Evolutionary conservation across 1,140 invertebrate genomes (phyloP), one percentile per base, ranked within the genome.

Genomic region (Batillaria attramentaria): DNA sequence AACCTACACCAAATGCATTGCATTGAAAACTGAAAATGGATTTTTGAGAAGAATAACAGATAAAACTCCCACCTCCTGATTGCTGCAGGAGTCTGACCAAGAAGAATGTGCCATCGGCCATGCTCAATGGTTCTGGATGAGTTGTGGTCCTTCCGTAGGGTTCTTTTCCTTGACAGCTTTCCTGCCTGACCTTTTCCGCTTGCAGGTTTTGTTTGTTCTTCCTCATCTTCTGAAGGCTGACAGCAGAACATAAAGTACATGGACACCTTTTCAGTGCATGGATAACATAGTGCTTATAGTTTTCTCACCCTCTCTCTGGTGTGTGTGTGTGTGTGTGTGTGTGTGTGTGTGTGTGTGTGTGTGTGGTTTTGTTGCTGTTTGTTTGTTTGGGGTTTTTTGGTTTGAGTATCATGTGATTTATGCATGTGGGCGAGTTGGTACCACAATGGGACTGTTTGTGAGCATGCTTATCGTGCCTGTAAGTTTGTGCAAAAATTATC

Each of bases 31-130:
- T n/a, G n/a, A n/a, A n/a, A n/a, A n/a, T n/a, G n/a, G n/a, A n/a
- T n/a, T n/a, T n/a, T n/a, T n/a, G n/a, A n/a, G n/a, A n/a, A n/a
- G n/a, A n/a, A n/a, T n/a, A n/a, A n/a, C n/a, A n/a, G n/a, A n/a
- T n/a, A n/a, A n/a, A n/a, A n/a, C n/a, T n/a, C 84, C 81, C 76
- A 89, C 88, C 80, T 74, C 78, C 72, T 81, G 35, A 88, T 86
- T 24, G 84, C 81, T 68, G 78, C 75, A 31, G 88, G 88, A 10
- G 88, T 89, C 66, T 88, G 87, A 39, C 88, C 88, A 72, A 88
- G 77, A 31, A 88, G 43, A 31, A 88, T 75, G 60, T 79, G 84
- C 31, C 72, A 80, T 31, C 73, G 80, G 5, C 84, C 86, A 77
- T 85, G 74, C 0, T 81, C 72, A 60, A 79, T 60, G 37, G 79